Evolutionary conservation across 2,113 vertebrate species (phyloP).

Genomic region (Suricata suricatta): DNA sequence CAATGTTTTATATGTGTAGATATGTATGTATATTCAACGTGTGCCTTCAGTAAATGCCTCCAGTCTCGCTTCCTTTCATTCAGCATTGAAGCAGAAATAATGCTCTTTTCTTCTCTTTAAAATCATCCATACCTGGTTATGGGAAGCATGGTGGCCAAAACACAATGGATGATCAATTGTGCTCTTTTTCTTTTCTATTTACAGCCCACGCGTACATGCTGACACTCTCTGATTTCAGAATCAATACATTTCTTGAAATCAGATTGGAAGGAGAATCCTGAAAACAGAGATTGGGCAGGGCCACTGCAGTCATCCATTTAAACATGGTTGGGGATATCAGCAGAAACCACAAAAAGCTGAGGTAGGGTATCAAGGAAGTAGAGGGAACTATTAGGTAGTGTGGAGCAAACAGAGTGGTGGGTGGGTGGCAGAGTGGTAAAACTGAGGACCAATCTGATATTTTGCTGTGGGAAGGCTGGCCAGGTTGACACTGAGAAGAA

Average conservation of each 20-base stretch:
- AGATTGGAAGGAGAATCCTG: neutral
- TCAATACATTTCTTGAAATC: neutral
- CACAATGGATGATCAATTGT: neutral
- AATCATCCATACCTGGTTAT: neutral
- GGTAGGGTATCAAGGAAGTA: neutral
- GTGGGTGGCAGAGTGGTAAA: neutral
- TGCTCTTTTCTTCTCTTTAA: neutral
- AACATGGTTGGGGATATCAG: neutral
- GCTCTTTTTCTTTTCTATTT: neutral
- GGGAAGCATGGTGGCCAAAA: neutral
- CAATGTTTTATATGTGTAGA: neutral
- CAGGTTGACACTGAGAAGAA: neutral
- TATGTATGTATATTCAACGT: neutral
- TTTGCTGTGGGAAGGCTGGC: neutral
- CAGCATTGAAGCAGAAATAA: neutral
- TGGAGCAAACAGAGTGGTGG: neutral
- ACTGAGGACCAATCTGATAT: neutral
- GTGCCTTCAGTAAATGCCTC: neutral
- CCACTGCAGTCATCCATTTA: neutral
- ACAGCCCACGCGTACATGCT: neutral
- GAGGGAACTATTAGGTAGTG: fast-evolving
- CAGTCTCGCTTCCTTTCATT: neutral
- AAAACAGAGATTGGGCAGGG: neutral
- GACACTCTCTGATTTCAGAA: neutral
- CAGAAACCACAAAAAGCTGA: neutral